Evolutionary conservation across 2,888 invertebrate genomes (phyloP), one percentile per base, ranked within the genome.

Genomic region (Pantelozetes paolii): DNA sequence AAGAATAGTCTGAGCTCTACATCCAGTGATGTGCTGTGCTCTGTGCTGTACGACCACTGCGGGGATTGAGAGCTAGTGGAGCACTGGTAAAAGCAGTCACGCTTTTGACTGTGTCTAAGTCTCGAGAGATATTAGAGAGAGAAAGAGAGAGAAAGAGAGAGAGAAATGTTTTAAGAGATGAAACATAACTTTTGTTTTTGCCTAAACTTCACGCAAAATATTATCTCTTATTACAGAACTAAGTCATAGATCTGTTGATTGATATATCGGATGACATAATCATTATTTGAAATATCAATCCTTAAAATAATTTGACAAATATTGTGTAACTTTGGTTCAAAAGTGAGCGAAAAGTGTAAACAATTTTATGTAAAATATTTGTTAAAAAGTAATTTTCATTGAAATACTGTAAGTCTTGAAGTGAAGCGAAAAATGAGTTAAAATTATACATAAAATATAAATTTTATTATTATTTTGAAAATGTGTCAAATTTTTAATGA

Each of bases 21-120:
- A n/a, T n/a, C n/a, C n/a, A n/a, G n/a, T n/a, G n/a, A n/a, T n/a
- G n/a, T n/a, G n/a, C n/a, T n/a, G n/a, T n/a, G n/a, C n/a, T 15
- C 13, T 32, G 59, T n/a, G 30, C 28, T 5, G 3, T 59, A 23
- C 28, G 23, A 6, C 20, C n/a, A 59, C 26, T 59, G 26, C 1
- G 1, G 59, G 59, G 15, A 28, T 23, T 11, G 50, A 50, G 5
- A 20, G 50, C 20, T n/a, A 50, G 5, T 20, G n/a, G 1, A 50
- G 20, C n/a, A 50, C 20, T 20, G 50, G 2, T 8, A 28, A 6
- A 59, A 8, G 13, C 23, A 59, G 59, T 59, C 30, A 59, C 59
- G 59, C 59, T 59, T 59, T 59, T 26, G 59, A 28, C 30, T 28
- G 59, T 20, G 23, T 59, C 59, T 59, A 28, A 30, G 32, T 59